Evolutionary conservation across 37 sponge, comb jelly and placozoan species (phyloP), one percentile per base, ranked within the genome.

Genomic region (Beroe forskalii): DNA sequence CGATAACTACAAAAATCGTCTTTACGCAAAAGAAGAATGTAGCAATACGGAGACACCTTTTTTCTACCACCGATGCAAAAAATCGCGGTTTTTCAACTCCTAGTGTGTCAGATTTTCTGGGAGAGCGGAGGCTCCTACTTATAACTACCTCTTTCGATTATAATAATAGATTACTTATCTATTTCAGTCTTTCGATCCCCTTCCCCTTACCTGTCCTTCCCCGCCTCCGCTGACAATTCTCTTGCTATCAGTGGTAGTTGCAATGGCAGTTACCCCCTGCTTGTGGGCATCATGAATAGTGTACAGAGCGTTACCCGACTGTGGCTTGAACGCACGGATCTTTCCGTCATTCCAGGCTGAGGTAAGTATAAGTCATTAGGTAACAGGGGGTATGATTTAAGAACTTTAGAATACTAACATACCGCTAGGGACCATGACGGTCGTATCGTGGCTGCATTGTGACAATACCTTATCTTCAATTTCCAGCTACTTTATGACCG

Each of bases 341-440:
- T 98, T 98, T 0, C 99, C 99, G 91, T 98, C 99, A 76, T 96
- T 94, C 99, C 99, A 98, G 28, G 92, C 97, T 97, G 90, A 17
- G 62, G 22, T 38, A 25, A 90, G 36, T 60, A 36, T 8, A n/a
- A n/a, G n/a, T n/a, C n/a, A n/a, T n/a, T n/a, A n/a, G 60, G 17
- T 55, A 17, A 20, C 17, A 55, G n/a, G n/a, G n/a, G n/a, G n/a
- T n/a, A n/a, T n/a, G n/a, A n/a, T n/a, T n/a, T n/a, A n/a, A n/a
- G n/a, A n/a, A n/a, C n/a, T n/a, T n/a, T n/a, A n/a, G n/a, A n/a
- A n/a, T n/a, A n/a, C n/a, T n/a, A n/a, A n/a, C n/a, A n/a, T n/a
- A n/a, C n/a, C n/a, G n/a, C n/a, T n/a, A n/a, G n/a, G n/a, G n/a
- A n/a, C n/a, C n/a, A n/a, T n/a, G n/a, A n/a, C n/a, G n/a, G n/a